Evolutionary conservation across 2,888 invertebrate genomes (phyloP), one percentile per base, ranked within the genome.

Genomic region (Drosophila mimetica): DNA sequence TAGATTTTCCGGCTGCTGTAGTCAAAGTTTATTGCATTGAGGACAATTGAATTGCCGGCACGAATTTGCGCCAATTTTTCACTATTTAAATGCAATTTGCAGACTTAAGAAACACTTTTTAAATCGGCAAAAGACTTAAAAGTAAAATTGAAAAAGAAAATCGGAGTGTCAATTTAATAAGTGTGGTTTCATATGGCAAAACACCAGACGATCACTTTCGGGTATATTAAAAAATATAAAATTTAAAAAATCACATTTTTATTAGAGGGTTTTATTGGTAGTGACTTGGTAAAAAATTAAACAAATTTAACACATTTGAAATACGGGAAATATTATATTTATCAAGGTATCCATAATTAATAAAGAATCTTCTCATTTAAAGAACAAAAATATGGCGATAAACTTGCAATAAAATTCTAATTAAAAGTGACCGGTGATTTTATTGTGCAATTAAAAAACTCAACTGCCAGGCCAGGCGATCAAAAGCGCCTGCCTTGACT

Each of bases 401-500:
- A 30, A 30, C 0, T 36, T 14, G 37, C 39, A 41, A 30, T 39
- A 22, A 16, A 42, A 9, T 6, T 16, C 25, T 16, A 16, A 58
- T 41, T n/a, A 52, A 58, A 59, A 18, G 8, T 7, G 4, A 6
- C n/a, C 22, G 5, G 2, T n/a, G 6, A 20, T 57, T 32, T n/a
- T 55, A 42, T 42, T 42, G 22, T 28, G 39, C 41, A 58, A 59
- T 59, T 59, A 59, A 54, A 48, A 30, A 20, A 6, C 16, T 8
- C 16, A 25, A 37, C 6, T 25, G 11, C 34, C 18, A 4, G 34
- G 11, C 34, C 16, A 4, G 34, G 22, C 75, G 76, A 79, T 78
- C 63, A 78, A 79, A 80, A 72, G 20, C 39, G 42, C 13, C 71
- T 67, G 65, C 71, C 74, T 79, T 81, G 82, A 77, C 80, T 82